Percentiles rank a stretch among this genome's conserved stretches.
Evolutionary conservation across 2,113 vertebrate genomes (phyloP).

Genomic region (Psilopogon haemacephalus): DNA sequence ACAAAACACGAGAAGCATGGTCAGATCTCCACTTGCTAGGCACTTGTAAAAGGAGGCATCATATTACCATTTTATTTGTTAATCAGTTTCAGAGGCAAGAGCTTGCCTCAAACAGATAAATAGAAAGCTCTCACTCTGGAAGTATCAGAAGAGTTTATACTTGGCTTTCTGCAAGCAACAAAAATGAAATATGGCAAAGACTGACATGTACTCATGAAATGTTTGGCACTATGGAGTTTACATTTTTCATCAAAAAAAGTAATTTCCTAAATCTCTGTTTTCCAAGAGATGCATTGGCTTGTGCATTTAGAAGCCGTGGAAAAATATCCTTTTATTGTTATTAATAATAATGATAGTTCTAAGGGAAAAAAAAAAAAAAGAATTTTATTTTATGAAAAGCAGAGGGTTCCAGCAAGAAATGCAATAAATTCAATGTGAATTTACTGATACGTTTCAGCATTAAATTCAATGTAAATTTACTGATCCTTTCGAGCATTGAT

Average conservation of each 20-base stretch:
- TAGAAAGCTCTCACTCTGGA: neutral
- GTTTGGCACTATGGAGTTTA: neutral
- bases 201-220: neutral
- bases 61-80: neutral
- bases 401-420: neutral
- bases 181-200: neutral
- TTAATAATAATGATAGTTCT: neutral
- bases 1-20: neutral
- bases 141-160: neutral
- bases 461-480: neutral
- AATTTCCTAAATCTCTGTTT: neutral
- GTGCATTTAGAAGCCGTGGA: neutral
- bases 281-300: neutral
- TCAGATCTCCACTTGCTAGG: neutral
- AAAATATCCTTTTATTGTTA: neutral
- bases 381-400: neutral
- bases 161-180: neutral
- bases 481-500: neutral
- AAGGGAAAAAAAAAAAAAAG: neutral
- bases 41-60: neutral
- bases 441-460: neutral
- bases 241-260: neutral
- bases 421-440: neutral
- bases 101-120: neutral
- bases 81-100: neutral